A percentile compares a stretch with the other conserved stretches of the same genome.
These are phyloP conservation scores for Scaptomyza cyrtandrae DNA, from an alignment of 2,888 invertebrate genomes.

Conservation along the genomic window DNA sequence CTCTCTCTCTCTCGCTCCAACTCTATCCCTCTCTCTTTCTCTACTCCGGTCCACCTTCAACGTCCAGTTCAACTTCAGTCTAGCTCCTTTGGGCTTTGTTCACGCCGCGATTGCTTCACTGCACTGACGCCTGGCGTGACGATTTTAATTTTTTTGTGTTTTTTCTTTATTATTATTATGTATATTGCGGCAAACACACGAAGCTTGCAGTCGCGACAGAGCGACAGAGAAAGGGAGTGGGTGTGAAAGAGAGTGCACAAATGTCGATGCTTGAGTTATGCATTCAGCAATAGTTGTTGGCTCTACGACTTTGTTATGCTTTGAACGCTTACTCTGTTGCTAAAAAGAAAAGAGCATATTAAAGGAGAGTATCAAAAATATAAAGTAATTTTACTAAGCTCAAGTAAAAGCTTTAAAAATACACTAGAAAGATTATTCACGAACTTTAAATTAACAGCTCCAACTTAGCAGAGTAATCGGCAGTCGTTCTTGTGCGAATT, in stretches of 20 bases:
- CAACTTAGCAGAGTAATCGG: slow-evolving; percentile 1
- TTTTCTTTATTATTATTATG: slow-evolving; percentile 60
- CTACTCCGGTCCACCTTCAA: slow-evolving; percentile 9
- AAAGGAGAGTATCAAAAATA: not conserved
- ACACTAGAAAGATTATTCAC: too few relatives aligned
- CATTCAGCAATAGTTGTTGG: slow-evolving; percentile 26
- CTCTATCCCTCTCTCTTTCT: not conserved
- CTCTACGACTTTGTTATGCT: slow-evolving; percentile 23
- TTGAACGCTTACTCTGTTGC: slow-evolving; percentile 3
- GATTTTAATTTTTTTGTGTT: slow-evolving; percentile 71
- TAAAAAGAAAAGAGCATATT: not conserved
- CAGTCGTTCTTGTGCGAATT: slow-evolving; percentile 2
- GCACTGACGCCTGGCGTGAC: slow-evolving; percentile 83
- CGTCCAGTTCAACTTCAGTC: slow-evolving; percentile 36
- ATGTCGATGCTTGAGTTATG: slow-evolving; percentile 36
- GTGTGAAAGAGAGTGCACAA: not conserved
- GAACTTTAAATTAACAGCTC: too few relatives aligned
- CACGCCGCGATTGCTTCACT: slow-evolving; percentile 71
- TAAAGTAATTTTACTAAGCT: not conserved
- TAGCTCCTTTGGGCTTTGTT: slow-evolving; percentile 73
- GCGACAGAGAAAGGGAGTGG: not conserved
- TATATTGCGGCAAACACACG: slow-evolving; percentile 60
- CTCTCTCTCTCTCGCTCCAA: not conserved
- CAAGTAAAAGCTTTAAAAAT: not conserved
- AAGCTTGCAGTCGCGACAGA: slow-evolving; percentile 55